These are phyloP conservation scores for Polymixis lichenea DNA, from an alignment of 2,888 invertebrate species.

Conservation along the genomic window DNA sequence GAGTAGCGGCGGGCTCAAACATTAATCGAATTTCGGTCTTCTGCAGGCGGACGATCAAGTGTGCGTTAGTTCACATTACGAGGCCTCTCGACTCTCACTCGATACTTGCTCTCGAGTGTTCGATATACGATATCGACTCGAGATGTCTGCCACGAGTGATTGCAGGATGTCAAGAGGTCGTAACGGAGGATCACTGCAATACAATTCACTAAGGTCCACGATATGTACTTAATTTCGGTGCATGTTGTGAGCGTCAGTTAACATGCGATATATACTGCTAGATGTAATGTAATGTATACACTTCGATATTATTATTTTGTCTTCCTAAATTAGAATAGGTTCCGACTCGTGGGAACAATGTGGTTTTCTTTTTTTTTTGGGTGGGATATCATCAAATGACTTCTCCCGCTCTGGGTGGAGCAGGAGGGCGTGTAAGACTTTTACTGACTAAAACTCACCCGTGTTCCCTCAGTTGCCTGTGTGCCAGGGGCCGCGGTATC, in stretches of 20 bases:
- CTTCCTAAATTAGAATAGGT: background rate
- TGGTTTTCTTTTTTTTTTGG: no score
- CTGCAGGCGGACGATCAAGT: constrained; percentile 83
- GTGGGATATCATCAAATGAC: no score
- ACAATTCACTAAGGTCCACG: constrained; percentile 65
- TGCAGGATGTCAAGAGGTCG: constrained; percentile 81
- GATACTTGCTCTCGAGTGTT: constrained; percentile 82
- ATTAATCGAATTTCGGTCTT: constrained; percentile 88
- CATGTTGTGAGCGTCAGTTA: constrained; percentile 59
- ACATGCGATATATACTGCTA: constrained; percentile 21
- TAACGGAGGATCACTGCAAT: constrained; percentile 72
- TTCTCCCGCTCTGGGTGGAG: no score
- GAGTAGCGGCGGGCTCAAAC: constrained; percentile 81
- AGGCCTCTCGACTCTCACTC: constrained; percentile 81
- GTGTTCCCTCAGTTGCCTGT: no score
- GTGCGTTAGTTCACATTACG: constrained; percentile 86
- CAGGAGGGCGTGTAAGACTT: no score
- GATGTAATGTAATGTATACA: no score
- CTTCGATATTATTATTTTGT: background rate
- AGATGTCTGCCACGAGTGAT: constrained; percentile 84
- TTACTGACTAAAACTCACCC: no score
- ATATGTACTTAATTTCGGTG: constrained; percentile 67
- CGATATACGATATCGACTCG: constrained; percentile 83
- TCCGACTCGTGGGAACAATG: background rate
- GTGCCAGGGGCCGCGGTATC: no score